phyloP scores from a whole-genome alignment of 2,888 invertebrate genomes.

The Protophormia terraenovae region DNA sequence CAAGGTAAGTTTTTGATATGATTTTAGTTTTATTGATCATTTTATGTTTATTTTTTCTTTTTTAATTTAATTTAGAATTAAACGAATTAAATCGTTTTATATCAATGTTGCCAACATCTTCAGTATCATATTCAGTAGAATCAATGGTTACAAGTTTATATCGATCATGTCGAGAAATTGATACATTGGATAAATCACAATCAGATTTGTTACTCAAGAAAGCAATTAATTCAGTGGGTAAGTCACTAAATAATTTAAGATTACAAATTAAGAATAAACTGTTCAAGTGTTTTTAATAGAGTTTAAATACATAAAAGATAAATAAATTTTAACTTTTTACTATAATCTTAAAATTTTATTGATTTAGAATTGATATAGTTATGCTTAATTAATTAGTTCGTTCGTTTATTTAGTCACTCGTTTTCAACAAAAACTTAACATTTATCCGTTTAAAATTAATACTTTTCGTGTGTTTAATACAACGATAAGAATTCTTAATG shows the following conservation, averaged over 20 bases:
- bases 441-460: background rate
- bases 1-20: conserved; percentile 74
- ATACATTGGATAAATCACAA: conserved; percentile 78
- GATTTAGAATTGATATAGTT: too few relatives aligned
- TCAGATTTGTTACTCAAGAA: conserved; percentile 78
- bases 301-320: too few relatives aligned
- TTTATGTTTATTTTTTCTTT: background rate
- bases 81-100: conserved; percentile 79
- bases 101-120: conserved; percentile 78
- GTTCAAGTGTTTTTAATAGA: too few relatives aligned
- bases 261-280: too few relatives aligned
- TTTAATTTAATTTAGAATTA: conserved; percentile 74
- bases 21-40: background rate
- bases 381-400: too few relatives aligned
- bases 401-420: background rate
- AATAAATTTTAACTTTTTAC: too few relatives aligned
- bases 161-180: conserved; percentile 79
- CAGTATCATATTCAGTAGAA: conserved; percentile 77
- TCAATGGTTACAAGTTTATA: conserved; percentile 79
- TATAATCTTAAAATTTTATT: too few relatives aligned
- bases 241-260: conserved; percentile 70
- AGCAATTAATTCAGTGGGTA: conserved; percentile 78
- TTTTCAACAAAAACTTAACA: conserved; percentile 37
- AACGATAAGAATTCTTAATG: background rate
- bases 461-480: background rate